A percentile compares a stretch with the other conserved stretches of the same genome.
These are phyloP conservation scores for Rhopalosiphum maidis DNA, from an alignment of 1,140 invertebrate species.

Conservation along the genomic window DNA sequence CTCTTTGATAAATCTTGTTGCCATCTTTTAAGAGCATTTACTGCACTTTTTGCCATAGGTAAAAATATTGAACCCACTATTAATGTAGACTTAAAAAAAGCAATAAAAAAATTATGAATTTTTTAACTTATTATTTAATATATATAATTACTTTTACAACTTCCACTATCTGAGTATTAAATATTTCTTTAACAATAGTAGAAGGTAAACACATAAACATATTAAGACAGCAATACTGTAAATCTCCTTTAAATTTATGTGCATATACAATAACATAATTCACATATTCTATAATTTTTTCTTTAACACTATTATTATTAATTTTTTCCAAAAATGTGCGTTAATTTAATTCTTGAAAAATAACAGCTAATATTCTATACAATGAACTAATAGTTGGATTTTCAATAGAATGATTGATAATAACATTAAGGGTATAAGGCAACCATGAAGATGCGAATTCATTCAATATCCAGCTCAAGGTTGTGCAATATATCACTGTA, in stretches of 20 bases:
- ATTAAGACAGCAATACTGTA: slow-evolving; percentile 15
- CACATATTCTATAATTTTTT: slow-evolving; percentile 35
- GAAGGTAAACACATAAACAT: slow-evolving; percentile 25
- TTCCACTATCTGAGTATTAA: neutral
- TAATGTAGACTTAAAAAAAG: neutral
- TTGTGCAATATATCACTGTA: neutral
- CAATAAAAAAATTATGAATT: neutral
- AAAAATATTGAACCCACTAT: neutral
- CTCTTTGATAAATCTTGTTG: slow-evolving; percentile 16
- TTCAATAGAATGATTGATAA: slow-evolving; percentile 20
- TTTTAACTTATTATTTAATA: neutral
- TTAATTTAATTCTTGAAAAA: neutral
- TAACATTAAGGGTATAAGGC: neutral
- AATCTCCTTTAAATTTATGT: slow-evolving; percentile 29
- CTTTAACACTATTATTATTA: neutral
- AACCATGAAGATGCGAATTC: slow-evolving; percentile 13
- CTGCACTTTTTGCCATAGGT: neutral
- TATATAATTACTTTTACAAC: slow-evolving; percentile 17
- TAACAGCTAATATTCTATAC: slow-evolving; percentile 8
- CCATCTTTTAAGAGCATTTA: slow-evolving; percentile 18
- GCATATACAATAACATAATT: neutral
- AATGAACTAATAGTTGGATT: slow-evolving; percentile 32
- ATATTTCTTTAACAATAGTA: slow-evolving; percentile 21
- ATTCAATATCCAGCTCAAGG: slow-evolving; percentile 2
- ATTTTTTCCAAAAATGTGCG: neutral